Conservation (phyloP, 2,113 vertebrate genomes). For the Choloepus hoffmanni region DNA sequence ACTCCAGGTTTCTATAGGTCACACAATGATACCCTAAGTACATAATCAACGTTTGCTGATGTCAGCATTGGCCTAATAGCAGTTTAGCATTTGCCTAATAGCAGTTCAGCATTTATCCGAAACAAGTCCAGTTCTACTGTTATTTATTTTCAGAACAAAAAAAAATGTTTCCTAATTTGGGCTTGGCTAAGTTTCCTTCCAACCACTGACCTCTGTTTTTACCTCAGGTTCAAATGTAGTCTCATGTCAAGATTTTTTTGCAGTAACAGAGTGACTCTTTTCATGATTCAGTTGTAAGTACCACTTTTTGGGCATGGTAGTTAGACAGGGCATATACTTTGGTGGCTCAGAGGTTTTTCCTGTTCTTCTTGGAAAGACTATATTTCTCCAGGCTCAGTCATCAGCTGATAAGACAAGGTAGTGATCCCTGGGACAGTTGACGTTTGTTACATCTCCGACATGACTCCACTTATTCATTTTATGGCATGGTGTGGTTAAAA, state of each 20-base stretch:
- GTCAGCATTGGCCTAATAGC: not conserved
- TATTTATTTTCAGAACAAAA: slow-evolving; percentile 17
- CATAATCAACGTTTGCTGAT: not conserved
- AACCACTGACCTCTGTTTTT: not conserved
- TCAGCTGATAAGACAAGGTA: not conserved
- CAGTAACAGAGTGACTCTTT: slow-evolving; percentile 4
- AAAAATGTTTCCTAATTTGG: not conserved
- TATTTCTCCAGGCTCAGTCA: slow-evolving; percentile 8
- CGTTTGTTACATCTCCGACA: not conserved
- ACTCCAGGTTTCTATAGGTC: not conserved
- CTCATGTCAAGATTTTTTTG: not conserved
- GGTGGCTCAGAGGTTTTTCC: slow-evolving; percentile 12
- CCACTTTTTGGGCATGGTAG: not conserved
- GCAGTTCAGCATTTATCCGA: slow-evolving; percentile 14
- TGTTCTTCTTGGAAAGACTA: not conserved
- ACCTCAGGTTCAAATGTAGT: slow-evolving; percentile 21
- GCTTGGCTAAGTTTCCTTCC: not conserved
- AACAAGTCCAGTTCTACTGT: not conserved
- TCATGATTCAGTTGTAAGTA: not conserved
- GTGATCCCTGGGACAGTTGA: not conserved
- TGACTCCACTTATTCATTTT: not conserved
- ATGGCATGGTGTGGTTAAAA: not conserved
- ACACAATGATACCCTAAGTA: not conserved
- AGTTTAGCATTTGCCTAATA: not conserved
- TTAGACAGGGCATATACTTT: not conserved